phyloP scores from a whole-genome alignment of 2,113 vertebrate genomes.

The Dasyornis broadbenti region DNA sequence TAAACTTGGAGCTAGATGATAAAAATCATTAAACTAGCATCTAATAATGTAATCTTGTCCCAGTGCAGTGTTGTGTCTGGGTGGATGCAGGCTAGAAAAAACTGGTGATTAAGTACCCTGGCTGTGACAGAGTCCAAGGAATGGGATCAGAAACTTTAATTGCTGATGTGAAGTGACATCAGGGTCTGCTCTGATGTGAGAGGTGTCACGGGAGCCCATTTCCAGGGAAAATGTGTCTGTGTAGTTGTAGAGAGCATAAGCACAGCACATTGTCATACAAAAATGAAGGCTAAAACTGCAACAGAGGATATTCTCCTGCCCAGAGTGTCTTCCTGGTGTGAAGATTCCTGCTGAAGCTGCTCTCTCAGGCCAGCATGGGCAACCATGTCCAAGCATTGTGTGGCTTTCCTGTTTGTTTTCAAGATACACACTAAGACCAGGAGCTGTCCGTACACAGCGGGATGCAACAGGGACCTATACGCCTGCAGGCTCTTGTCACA shows the following conservation, averaged over 20 bases:
- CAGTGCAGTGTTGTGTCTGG: accelerated
- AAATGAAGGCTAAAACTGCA: not conserved
- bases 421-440: not conserved
- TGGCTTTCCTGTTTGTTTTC: not conserved
- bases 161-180: not conserved
- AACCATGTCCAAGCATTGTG: accelerated
- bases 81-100: not conserved
- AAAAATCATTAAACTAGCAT: not conserved
- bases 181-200: not conserved
- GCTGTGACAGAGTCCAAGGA: not conserved
- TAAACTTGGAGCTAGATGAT: not conserved
- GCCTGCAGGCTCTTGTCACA: accelerated
- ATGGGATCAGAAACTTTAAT: not conserved
- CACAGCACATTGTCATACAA: not conserved
- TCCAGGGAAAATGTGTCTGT: not conserved
- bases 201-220: accelerated
- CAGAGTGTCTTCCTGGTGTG: not conserved
- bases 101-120: not conserved
- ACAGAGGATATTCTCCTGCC: not conserved
- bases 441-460: accelerated
- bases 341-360: not conserved
- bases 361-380: too few relatives aligned
- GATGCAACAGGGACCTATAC: accelerated
- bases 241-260: not conserved
- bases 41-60: accelerated